Evolutionary conservation across 2,113 vertebrate species (phyloP).

Genomic region (Loxodonta africana): DNA sequence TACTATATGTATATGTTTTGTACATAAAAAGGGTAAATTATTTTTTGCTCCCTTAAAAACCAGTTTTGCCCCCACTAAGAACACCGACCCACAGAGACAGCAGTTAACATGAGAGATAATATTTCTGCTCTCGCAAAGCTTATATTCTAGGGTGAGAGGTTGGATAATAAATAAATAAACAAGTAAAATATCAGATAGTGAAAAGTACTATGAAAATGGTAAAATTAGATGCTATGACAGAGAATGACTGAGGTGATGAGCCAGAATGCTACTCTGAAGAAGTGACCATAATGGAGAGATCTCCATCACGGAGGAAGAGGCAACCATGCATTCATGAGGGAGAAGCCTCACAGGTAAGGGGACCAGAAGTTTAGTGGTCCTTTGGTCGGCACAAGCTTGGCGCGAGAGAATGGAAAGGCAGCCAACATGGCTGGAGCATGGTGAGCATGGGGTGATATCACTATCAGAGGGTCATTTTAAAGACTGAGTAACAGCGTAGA

Average conservation of each 20-base stretch:
- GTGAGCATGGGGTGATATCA: neutral
- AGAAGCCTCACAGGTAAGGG: neutral
- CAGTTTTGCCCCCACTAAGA: neutral
- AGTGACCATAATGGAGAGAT: neutral
- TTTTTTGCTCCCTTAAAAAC: neutral
- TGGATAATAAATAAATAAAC: neutral
- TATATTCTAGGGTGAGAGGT: neutral
- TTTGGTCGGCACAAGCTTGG: neutral
- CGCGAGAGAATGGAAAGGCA: no score
- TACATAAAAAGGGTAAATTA: neutral
- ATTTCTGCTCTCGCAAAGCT: slow-evolving; percentile 12
- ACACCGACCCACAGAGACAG: neutral
- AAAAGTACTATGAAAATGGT: neutral
- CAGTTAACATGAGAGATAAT: neutral
- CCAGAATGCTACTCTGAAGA: neutral
- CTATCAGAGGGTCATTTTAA: neutral
- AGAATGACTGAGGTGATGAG: neutral
- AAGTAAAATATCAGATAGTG: neutral
- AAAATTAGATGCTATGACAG: neutral
- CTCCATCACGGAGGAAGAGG: neutral
- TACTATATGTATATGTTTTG: neutral
- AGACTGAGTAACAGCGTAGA: neutral
- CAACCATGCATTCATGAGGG: neutral
- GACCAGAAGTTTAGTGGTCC: no score
- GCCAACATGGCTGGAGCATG: neutral